phyloP scores from a whole-genome alignment of 64 coral and sea anemone species.

The Montipora capricornis region DNA sequence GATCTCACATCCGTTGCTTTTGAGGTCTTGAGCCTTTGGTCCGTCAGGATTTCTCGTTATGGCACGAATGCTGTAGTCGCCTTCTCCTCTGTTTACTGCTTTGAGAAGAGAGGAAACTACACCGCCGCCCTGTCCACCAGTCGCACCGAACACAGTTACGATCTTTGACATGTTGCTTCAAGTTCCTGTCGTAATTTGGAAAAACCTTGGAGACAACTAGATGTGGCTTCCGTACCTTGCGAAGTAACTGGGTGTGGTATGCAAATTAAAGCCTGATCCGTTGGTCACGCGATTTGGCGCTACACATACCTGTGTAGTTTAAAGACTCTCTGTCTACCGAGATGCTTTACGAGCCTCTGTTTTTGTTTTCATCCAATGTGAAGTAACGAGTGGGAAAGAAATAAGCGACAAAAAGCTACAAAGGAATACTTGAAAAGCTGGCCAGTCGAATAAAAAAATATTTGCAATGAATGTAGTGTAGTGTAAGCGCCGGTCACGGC shows the following conservation, averaged over 20 bases:
- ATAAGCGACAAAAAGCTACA: no score
- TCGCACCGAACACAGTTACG: slow-evolving; percentile 80
- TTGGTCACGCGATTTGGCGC: neutral
- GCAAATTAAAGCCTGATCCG: neutral
- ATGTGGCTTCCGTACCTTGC: neutral
- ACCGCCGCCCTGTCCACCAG: slow-evolving; percentile 70
- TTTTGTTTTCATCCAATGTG: no score
- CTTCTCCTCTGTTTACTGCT: neutral
- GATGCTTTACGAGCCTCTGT: no score
- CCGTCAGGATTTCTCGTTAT: slow-evolving; percentile 61
- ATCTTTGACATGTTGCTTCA: slow-evolving; percentile 34
- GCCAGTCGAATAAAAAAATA: no score
- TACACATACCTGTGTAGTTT: no score
- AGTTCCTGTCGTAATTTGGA: neutral
- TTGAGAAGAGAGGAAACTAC: slow-evolving; percentile 62
- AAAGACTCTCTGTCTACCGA: no score
- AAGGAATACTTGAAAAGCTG: no score
- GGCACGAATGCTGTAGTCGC: slow-evolving; percentile 52
- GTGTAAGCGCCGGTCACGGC: no score
- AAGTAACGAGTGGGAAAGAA: no score
- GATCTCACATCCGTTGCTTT: slow-evolving; percentile 67
- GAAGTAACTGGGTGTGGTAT: neutral
- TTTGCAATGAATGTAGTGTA: no score
- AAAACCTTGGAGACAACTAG: neutral
- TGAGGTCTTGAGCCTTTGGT: slow-evolving; percentile 57